Base-by-base conservation (phyloP, 2,888 invertebrate genomes). In the Sphaerolaimus hirsutus region DNA sequence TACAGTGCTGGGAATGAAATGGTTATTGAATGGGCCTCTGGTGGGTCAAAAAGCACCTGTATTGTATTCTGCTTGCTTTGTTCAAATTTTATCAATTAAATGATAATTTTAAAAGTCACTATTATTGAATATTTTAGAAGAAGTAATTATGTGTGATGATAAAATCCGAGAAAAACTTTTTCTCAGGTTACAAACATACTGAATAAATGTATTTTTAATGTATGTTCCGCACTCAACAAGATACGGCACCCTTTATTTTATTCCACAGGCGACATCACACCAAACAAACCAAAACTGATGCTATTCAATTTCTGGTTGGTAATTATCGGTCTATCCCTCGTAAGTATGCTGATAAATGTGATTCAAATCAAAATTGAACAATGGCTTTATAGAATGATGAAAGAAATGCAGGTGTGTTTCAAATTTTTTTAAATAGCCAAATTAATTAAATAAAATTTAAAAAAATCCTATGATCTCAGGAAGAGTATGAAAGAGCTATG, bases 321-420 rank as follows among this genome's bases (percentile, higher is more conserved):
- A 7, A 41, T 41, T 12, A 26, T 41, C 5, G 41, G 41, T 4
- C 41, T 41, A 4, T 41, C 41, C 26, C 19, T 41, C 14, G 41
- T 41, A 2, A n/a, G 17, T 27, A 41, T 41, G 41, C 19, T 25
- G 3, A 26, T 41, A 25, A 41, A 41, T n/a, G 17, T 41, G 5
- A 26, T 41, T 19, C 41, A 41, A 27, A 26, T 26, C 29, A 58
- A 45, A 19, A 58, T 60, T 52, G 60, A 60, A 49, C 59, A 61
- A 44, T 60, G 56, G 55, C 49, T 60, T 21, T 61, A 55, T 49
- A 51, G 53, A 38, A 52, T 60, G 54, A 54, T 60, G 49, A 53
- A 55, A 40, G 49, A 52, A 43, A 58, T 61, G 48, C 50, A 53
- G 48, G 53, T 53, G 22, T 21, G 35, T 24, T n/a, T 89, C 87